A percentile compares a stretch with the other conserved stretches of the same genome.
These are phyloP conservation scores for Falcunculus frontatus DNA, from an alignment of 2,113 vertebrate genomes.

Conservation along the genomic window DNA sequence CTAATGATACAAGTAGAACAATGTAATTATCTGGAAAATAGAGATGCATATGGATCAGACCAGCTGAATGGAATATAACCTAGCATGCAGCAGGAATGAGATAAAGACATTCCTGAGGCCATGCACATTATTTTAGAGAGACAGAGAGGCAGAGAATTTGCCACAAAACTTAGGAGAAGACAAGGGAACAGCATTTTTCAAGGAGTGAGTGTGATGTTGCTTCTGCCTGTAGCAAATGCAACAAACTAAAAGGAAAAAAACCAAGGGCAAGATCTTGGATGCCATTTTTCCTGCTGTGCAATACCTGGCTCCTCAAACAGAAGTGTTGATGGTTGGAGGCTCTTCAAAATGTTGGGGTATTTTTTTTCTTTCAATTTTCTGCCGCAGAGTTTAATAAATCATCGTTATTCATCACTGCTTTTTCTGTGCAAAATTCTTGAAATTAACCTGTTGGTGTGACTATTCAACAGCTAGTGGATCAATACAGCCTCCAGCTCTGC, in stretches of 20 bases:
- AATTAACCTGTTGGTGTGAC: background rate
- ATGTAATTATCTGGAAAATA: constrained; percentile 20
- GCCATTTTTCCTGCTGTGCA: background rate
- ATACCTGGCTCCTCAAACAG: background rate
- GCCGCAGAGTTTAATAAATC: background rate
- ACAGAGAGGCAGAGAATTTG: background rate
- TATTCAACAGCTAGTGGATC: background rate
- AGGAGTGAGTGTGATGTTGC: background rate
- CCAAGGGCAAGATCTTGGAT: background rate
- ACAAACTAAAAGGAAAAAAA: background rate
- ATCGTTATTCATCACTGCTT: background rate
- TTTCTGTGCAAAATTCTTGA: background rate
- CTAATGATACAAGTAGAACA: background rate
- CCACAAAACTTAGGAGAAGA: background rate
- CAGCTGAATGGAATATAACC: background rate
- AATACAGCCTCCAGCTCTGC: background rate
- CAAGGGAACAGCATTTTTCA: background rate
- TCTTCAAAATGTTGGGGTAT: background rate
- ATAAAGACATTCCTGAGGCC: background rate
- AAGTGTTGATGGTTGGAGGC: background rate
- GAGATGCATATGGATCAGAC: background rate
- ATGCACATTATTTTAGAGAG: background rate
- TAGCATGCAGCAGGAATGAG: background rate
- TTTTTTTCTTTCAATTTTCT: background rate
- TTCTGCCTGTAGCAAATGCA: background rate